Conservation (phyloP, 2,888 invertebrate species). For the Drosophila diplacantha region DNA sequence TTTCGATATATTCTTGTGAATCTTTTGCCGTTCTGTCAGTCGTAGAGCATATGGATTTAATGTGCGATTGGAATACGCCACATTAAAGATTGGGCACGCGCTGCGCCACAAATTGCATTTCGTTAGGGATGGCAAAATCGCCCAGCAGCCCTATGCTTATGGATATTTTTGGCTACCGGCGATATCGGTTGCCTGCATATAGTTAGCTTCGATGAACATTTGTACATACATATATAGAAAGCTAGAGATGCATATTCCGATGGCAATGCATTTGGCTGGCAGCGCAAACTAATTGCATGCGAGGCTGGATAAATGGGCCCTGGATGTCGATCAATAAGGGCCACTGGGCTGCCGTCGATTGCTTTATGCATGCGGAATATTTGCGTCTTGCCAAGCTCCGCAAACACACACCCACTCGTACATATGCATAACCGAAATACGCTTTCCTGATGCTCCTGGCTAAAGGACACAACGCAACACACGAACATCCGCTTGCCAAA, state of each 20-base stretch:
- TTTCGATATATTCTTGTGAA: slow-evolving; percentile 4
- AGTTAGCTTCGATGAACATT: too few species aligned
- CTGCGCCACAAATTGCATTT: slow-evolving; percentile 49
- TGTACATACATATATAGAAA: not conserved
- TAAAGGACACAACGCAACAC: slow-evolving; percentile 20
- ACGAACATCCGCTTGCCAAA: slow-evolving; percentile 59
- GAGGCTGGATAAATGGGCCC: slow-evolving; percentile 14
- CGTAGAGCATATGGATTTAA: slow-evolving; percentile 41
- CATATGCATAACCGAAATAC: slow-evolving; percentile 32
- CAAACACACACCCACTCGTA: not conserved
- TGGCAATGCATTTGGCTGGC: slow-evolving; percentile 20
- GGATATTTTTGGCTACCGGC: slow-evolving; percentile 22
- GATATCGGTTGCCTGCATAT: slow-evolving; percentile 36
- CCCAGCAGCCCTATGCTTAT: slow-evolving; percentile 20
- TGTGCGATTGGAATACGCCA: slow-evolving; percentile 57
- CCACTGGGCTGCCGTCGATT: slow-evolving; percentile 20
- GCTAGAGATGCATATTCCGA: not conserved
- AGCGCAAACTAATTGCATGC: slow-evolving; percentile 43
- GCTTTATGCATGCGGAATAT: slow-evolving; percentile 27
- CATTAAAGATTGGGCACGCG: slow-evolving; percentile 62
- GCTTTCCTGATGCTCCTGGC: slow-evolving; percentile 45
- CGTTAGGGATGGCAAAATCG: slow-evolving; percentile 33
- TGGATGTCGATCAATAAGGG: slow-evolving; percentile 25
- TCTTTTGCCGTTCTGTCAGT: slow-evolving; percentile 19
- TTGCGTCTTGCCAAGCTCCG: slow-evolving; percentile 31